A percentile compares a stretch with the other conserved stretches of the same genome.
Evolutionary conservation across 2,797 vertebrate genomes (phyloP).

Genomic region (Huso huso): DNA sequence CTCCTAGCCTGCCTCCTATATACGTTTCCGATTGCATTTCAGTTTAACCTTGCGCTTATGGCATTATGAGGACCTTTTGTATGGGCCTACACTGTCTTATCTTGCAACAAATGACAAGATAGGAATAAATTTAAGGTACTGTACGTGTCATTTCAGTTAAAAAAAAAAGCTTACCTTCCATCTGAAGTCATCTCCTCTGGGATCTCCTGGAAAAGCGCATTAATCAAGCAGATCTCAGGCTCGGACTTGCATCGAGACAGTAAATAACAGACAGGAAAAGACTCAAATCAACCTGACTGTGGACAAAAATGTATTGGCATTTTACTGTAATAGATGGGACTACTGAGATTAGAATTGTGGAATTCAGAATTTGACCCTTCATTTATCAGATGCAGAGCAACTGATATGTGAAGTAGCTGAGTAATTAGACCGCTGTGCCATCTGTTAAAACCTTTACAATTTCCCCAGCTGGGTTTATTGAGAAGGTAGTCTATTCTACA

Average conservation of each 20-base stretch:
- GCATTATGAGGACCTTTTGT: too few species aligned
- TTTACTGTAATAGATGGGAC: conserved; percentile 40
- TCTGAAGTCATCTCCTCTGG: conserved; percentile 33
- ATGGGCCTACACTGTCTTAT: too few species aligned
- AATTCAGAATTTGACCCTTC: conserved; percentile 43
- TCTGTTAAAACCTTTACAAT: conserved; percentile 44
- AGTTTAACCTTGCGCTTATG: too few species aligned
- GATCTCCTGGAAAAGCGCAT: conserved; percentile 40
- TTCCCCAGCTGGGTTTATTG: conserved; percentile 18
- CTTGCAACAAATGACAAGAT: too few species aligned
- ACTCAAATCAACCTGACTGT: conserved; percentile 16
- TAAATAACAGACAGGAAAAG: conserved; percentile 30
- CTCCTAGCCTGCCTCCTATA: too few species aligned
- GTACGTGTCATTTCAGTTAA: too few species aligned
- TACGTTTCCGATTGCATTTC: too few species aligned
- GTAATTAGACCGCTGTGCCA: conserved; percentile 44
- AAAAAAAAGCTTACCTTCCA: too few species aligned
- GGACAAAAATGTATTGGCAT: conserved; percentile 33
- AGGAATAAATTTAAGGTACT: too few species aligned
- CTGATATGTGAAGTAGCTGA: conserved; percentile 37
- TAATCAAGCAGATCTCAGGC: conserved; percentile 39
- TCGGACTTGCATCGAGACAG: conserved; percentile 31
- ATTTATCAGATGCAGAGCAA: conserved; percentile 44
- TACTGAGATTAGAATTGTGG: conserved; percentile 42
- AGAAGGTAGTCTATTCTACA: too few species aligned